Evolutionary conservation across 2,797 vertebrate genomes (phyloP), one percentile per base, ranked within the genome.

Genomic region (Sebastes itinus): DNA sequence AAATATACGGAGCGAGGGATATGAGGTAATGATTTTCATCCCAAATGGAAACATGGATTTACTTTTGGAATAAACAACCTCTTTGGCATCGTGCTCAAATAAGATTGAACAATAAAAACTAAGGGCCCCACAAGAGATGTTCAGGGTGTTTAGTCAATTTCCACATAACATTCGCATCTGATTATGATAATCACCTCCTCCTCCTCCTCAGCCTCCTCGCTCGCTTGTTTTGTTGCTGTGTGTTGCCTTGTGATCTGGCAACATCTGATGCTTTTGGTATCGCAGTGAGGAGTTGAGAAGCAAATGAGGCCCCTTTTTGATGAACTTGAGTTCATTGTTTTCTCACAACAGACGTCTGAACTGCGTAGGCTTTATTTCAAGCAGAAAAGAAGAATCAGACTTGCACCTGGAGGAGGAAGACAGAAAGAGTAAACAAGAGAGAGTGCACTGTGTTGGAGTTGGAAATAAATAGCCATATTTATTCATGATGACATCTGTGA

Each of bases 401-500:
- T 30, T 9, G 4, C n/a, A 81, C 60, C 72, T 72, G 78, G 42
- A 46, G 78, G 52, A 61, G 27, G 22, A 65, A 59, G 59, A 79
- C 32, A 69, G 28, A 81, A 27, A 70, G 18, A 49, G 52, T 71
- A 73, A 82, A 81, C 63, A 78, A 25, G 4, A 58, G 27, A 20
- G 71, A 23, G 58, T 38, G 23, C 22, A 20, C 23, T 71, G 42
- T 38, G 25, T 70, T 79, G 25, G 18, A 32, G 30, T 35, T 42
- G 12, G 62, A 72, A 86, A 80, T 77, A 79, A 91, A 78, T 12
- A 68, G 16, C 27, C 55, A 55, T 77, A 85, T 94, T 92, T 88
- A 90, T 94, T 90, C 81, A 83, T 77, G 69, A 80, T 86, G 80
- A 84, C 82, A 77, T 85, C 52, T 84, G 82, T 70, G 75, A 78